Evolutionary conservation across 2,797 vertebrate genomes (phyloP), one percentile per base, ranked within the genome.

Genomic region (Lepilemur septentrionalis): DNA sequence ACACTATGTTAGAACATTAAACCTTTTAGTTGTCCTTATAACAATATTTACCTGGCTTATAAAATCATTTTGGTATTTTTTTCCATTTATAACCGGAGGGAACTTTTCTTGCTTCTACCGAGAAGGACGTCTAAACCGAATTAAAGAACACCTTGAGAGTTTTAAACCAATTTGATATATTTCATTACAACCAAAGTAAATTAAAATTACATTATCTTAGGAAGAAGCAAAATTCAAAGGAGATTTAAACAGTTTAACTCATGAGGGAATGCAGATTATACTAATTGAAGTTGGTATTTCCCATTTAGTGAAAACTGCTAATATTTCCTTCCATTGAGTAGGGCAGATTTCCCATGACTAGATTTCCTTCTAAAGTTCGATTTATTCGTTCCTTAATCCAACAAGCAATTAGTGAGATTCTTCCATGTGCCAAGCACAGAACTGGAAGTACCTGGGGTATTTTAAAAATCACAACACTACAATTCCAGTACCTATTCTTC

Each of bases 381-480:
- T 80, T 93, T 94, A 94, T 95, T 96, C 7, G 85, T 90, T 89
- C 76, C 63, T 89, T 84, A 91, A 96, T 88, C 70, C 80, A 96
- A 73, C 20, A 65, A 80, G 35, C 50, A 84, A 57, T 93, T 91
- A 84, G 43, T 83, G 69, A 89, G 61, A 73, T 25, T 92, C 65
- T 92, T 84, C 22, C 70, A 89, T 35, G 59, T 87, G 15, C 52
- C 63, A 87, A 85, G 28, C 38, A 72, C 30, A 94, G 38, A 95
- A 82, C 32, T 73, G 6, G 57, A 87, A 70, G 78, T 72, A 75
- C 28, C 14, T 78, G 9, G 7, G 23, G 17, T 76, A 78, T 88
- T 91, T 28, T 50, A 82, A 61, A 67, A 55, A 52, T 41, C 18
- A 90, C n/a, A 69, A 25, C 23, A 41, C 25, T 69, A 46, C 28